These are phyloP conservation scores for Xiphophorus hellerii DNA, from an alignment of 2,113 vertebrate species.

Conservation along the genomic window DNA sequence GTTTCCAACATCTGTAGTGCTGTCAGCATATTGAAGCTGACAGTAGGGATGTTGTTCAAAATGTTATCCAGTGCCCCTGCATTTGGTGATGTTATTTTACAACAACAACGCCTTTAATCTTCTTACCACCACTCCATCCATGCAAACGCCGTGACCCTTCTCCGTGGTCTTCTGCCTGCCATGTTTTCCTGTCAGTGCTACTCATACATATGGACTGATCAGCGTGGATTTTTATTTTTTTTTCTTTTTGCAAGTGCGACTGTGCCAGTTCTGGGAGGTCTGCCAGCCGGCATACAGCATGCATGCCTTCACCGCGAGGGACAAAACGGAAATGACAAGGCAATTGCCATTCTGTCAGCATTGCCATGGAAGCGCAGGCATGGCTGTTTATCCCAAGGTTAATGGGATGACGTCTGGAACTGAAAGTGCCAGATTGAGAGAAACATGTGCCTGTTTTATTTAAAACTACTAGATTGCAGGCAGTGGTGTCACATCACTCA, in stretches of 20 bases:
- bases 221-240: conserved; percentile 32
- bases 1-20: conserved; percentile 61
- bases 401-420: conserved; percentile 81
- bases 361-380: conserved; percentile 76
- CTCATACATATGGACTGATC: conserved; percentile 71
- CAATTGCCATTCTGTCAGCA: conserved; percentile 81
- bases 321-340: conserved; percentile 84
- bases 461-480: conserved; percentile 65
- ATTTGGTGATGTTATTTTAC: conserved; percentile 30
- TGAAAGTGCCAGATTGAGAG: conserved; percentile 77
- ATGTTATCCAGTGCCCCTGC: conserved; percentile 42
- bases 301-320: conserved; percentile 74
- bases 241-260: conserved; percentile 42
- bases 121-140: conserved; percentile 18
- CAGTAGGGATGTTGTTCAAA: conserved; percentile 50
- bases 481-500: conserved; percentile 57
- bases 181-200: conserved; percentile 64
- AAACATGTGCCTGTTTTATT: conserved; percentile 81
- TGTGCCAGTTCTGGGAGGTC: conserved; percentile 74
- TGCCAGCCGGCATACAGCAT: conserved; percentile 74
- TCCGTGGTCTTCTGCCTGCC: conserved; percentile 43
- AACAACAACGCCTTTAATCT: conserved; percentile 25
- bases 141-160: conserved; percentile 37
- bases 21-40: conserved; percentile 62
- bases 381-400: conserved; percentile 83